Evolutionary conservation across 2,888 invertebrate genomes (phyloP), one percentile per base, ranked within the genome.

Genomic region (Stegophylla sp.): DNA sequence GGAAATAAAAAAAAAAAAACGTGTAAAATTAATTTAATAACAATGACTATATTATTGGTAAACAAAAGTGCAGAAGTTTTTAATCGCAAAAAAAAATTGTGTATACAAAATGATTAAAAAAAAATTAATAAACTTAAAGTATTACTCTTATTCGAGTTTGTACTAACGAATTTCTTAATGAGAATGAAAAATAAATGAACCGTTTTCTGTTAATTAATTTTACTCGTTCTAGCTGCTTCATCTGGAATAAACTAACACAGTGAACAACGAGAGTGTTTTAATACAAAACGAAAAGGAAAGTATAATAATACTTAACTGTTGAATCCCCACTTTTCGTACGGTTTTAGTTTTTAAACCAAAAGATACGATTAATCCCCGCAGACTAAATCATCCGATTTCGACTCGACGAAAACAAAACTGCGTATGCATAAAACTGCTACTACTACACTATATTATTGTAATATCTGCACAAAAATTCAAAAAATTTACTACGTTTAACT

Each of bases 261-360:
- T 2, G 53, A 71, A 71, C 15, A 71, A 71, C 15, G 53, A 71
- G 5, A 20, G 20, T 3, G 13, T 53, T 69, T 13, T 48, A 51
- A 69, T 69, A 69, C n/a, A 69, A 69, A 3, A 51, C 69, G 13
- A 69, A 67, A 69, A n/a, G 15, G 28, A 51, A 69, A 69, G 7
- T 69, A 15, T 10, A 17, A 28, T n/a, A n/a, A n/a, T n/a, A 51
- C 17, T 28, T 69, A 48, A 48, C 26, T 1, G 17, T 45, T 45
- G 3, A 10, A 10, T 15, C 2, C 12, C 10, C 1, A 61, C 15
- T 61, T 28, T 61, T 28, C 17, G 48, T 69, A 26, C 26, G 5
- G 26, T 20, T 15, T 28, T 45, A 51, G 13, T 17, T 34, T 34
- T 51, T 13, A 1, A 48, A 26, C 26, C 17, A 9, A 12, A 45